Percentiles rank a stretch among this genome's conserved stretches.
Conservation (phyloP, 1,140 invertebrate species). For the Thalassaphorura encarpata region DNA sequence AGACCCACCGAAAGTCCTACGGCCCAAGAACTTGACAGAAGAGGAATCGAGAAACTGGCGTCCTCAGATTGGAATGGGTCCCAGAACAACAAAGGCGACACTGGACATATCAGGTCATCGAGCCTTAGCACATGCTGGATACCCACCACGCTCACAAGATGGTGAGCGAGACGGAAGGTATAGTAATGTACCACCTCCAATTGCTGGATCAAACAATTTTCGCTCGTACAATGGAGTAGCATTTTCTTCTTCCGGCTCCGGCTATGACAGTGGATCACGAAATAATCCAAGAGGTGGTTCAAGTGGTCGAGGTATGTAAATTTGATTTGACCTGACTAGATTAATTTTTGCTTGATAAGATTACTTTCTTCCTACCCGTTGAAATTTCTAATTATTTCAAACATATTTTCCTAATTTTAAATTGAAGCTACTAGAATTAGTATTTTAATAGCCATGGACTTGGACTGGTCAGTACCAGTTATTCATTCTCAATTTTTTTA, state of each 20-base stretch:
- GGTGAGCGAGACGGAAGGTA: slow-evolving; percentile 17
- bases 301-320: background rate
- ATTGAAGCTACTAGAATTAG: background rate
- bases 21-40: slow-evolving; percentile 63
- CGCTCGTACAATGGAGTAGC: too few relatives aligned
- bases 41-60: slow-evolving; percentile 50
- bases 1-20: slow-evolving; percentile 63
- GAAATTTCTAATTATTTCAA: background rate
- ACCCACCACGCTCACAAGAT: slow-evolving; percentile 1
- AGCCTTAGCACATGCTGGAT: slow-evolving; percentile 45
- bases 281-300: slow-evolving; percentile 2
- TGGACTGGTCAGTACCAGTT: too few relatives aligned
- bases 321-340: too few relatives aligned
- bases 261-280: slow-evolving; percentile 6
- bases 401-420: background rate
- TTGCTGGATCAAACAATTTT: too few relatives aligned
- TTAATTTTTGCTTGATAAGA: too few relatives aligned
- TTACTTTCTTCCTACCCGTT: too few relatives aligned
- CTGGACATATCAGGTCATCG: slow-evolving; percentile 56
- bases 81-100: slow-evolving; percentile 48
- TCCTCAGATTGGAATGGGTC: slow-evolving; percentile 61
- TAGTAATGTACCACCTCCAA: slow-evolving; percentile 25
- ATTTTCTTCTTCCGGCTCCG: background rate
- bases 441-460: background rate
- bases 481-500: too few relatives aligned